These are phyloP conservation scores for Abrostola triplasia DNA, from an alignment of 2,888 invertebrate species.

Conservation along the genomic window DNA sequence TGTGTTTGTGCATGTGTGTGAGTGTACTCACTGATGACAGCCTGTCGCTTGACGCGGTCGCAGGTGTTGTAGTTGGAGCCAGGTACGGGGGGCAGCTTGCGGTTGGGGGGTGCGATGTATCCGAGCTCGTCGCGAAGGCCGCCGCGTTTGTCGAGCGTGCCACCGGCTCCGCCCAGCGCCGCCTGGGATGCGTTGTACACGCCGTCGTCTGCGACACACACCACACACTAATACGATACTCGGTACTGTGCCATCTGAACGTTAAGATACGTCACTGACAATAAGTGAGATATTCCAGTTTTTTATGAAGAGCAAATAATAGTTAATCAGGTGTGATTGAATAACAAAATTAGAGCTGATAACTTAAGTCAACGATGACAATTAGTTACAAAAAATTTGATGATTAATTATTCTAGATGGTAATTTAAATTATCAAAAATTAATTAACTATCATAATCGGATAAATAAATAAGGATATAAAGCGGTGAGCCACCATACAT, in stretches of 20 bases:
- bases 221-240: not conserved
- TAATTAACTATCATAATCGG: constrained; percentile 20
- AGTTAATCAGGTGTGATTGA: constrained; percentile 63
- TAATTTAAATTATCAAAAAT: constrained; percentile 8
- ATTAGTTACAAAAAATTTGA: constrained; percentile 15
- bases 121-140: constrained; percentile 95
- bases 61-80: constrained; percentile 98
- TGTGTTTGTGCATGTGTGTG: constrained; percentile 6
- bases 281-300: constrained; percentile 12
- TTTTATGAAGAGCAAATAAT: constrained; percentile 64
- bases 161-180: constrained; percentile 88
- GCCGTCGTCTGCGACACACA: constrained; percentile 91
- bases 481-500: constrained; percentile 89
- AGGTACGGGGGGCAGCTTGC: constrained; percentile 97
- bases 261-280: constrained; percentile 11
- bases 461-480: constrained; percentile 59
- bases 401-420: constrained; percentile 13
- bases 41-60: constrained; percentile 97
- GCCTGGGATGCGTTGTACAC: constrained; percentile 96
- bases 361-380: constrained; percentile 35
- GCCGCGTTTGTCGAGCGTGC: constrained; percentile 95
- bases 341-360: constrained; percentile 40
- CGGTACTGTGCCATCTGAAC: not conserved
- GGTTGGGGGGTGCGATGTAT: constrained; percentile 97
- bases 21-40: constrained; percentile 94